Conservation (phyloP, 2,797 vertebrate species). For the Crenichthys baileyi region DNA sequence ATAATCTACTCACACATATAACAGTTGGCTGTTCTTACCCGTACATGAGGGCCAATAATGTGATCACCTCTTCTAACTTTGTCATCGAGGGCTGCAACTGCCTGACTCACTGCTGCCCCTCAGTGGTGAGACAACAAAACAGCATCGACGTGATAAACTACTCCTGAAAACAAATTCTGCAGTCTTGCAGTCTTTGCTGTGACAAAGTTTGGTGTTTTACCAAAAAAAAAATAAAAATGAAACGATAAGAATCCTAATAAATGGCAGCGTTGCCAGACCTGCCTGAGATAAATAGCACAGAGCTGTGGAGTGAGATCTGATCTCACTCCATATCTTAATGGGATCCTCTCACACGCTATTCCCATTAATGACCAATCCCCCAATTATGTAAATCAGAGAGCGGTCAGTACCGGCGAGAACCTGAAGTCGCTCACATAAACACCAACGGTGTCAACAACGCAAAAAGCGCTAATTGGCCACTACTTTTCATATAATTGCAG, state of each 20-base stretch:
- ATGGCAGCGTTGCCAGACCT: conserved; percentile 62
- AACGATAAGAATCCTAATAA: conserved; percentile 67
- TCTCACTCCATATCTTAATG: conserved; percentile 83
- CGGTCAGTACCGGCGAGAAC: conserved; percentile 74
- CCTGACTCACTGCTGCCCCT: conserved; percentile 81
- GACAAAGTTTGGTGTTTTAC: conserved; percentile 60
- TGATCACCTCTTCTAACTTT: conserved; percentile 61
- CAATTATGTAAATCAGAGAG: conserved; percentile 84
- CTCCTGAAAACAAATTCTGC: conserved; percentile 32
- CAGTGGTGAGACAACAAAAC: conserved; percentile 66
- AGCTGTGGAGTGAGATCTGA: conserved; percentile 75
- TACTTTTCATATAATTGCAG: conserved; percentile 83
- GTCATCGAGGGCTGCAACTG: conserved; percentile 37
- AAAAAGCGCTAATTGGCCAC: conserved; percentile 80
- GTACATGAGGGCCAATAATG: conserved; percentile 67
- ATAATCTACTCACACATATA: conserved; percentile 36
- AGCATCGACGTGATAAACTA: conserved; percentile 3
- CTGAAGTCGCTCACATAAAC: conserved; percentile 80
- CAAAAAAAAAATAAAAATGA: conserved; percentile 48
- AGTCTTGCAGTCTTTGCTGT: conserved; percentile 24
- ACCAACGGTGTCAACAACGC: conserved; percentile 78
- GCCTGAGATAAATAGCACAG: conserved; percentile 71
- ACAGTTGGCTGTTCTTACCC: conserved; percentile 54
- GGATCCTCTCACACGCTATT: conserved; percentile 79
- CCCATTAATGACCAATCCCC: conserved; percentile 80